Base-by-base conservation (phyloP, 2,113 vertebrate species). In the Mustelus asterias region DNA sequence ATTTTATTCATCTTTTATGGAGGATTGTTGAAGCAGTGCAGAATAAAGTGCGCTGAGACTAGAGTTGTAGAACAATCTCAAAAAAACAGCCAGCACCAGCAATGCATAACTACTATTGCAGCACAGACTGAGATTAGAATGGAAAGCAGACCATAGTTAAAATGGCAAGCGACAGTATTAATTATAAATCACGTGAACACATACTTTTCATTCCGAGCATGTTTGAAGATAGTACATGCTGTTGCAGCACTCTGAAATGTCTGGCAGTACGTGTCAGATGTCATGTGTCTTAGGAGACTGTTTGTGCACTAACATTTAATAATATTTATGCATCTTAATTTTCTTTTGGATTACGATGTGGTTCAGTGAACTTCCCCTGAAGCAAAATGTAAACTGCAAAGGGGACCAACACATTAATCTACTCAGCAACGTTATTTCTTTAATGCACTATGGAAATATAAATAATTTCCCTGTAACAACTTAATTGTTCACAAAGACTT, bases 271-370 rank as follows among this genome's bases (percentile, higher is more conserved):
- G 60, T 63, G 58, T n/a, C 89, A 92, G 58, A 58, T 63, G n/a
- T 65, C 33, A 92, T 18, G 18, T 20, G 58, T 33, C 29, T 63
- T 33, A 65, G 41, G 89, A 93, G 60, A 67, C 89, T 65, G n/a
- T 65, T 93, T 65, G 60, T 93, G 33, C 60, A 93, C 89, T 65
- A 93, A 93, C n/a, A 93, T 93, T 92, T 93, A 93, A 67, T 93
- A 93, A 41, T 33, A 93, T 93, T 93, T 93, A 65, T 41, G 89
- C 89, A 93, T 67, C 60, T 93, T 93, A 93, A 65, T n/a, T 65
- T 24, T 65, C 60, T 93, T 90, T 41, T 92, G 60, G 89, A 92
- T 92, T 92, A 92, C 65, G 63, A n/a, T 29, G 37, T 44, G 60
- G 33, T 93, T 67, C 89, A 93, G 89, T 65, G 89, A 65, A 93